phyloP scores from a whole-genome alignment of 2,888 invertebrate genomes.

The Tipula lateralis region DNA sequence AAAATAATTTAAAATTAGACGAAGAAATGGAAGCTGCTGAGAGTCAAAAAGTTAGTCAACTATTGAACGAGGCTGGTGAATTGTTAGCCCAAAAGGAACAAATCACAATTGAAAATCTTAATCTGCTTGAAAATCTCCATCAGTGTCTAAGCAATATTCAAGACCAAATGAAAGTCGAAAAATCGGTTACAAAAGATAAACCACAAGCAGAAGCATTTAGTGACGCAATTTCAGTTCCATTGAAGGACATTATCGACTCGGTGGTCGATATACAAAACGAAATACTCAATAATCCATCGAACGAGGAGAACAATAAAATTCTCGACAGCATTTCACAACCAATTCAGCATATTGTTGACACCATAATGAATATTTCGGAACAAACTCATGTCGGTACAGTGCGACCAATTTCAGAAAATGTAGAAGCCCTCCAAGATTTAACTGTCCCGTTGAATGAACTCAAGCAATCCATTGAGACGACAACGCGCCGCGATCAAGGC shows the following conservation, averaged over 20 bases:
- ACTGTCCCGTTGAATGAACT: constrained; percentile 35
- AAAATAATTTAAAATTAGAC: constrained; percentile 44
- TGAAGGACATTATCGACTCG: constrained; percentile 43
- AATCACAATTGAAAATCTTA: constrained; percentile 35
- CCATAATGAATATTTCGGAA: constrained; percentile 39
- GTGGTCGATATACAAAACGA: constrained; percentile 43
- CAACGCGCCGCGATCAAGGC: background rate
- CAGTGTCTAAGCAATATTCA: constrained; percentile 41
- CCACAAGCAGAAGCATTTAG: constrained; percentile 38
- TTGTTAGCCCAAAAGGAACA: constrained; percentile 43
- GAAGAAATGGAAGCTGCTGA: constrained; percentile 37
- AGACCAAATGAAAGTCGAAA: constrained; percentile 36
- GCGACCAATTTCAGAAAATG: constrained; percentile 37
- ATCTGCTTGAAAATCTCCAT: constrained; percentile 45
- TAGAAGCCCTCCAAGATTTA: constrained; percentile 32
- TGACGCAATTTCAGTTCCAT: constrained; percentile 41
- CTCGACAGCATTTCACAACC: constrained; percentile 40
- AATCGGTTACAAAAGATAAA: background rate
- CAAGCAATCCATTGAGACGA: background rate
- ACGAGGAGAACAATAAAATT: constrained; percentile 34
- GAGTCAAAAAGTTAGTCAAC: background rate
- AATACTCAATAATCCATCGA: constrained; percentile 33
- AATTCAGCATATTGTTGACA: constrained; percentile 36
- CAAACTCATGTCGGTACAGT: constrained; percentile 48
- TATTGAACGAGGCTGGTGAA: constrained; percentile 36